Base-by-base conservation (phyloP, 2,113 vertebrate genomes). In the Anolis sagrei region DNA sequence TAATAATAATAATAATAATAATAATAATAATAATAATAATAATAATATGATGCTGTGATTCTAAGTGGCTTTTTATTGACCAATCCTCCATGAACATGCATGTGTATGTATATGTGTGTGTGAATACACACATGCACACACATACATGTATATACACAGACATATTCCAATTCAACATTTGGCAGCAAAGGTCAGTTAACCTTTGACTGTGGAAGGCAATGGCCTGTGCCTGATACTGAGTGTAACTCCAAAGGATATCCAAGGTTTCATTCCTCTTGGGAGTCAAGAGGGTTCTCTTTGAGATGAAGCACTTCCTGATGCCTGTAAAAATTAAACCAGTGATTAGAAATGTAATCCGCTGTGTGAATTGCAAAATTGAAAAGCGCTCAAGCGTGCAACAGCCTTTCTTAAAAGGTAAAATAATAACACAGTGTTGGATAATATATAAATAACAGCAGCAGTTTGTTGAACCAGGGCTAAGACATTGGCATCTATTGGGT, bases 321-420 rank as follows among this genome's bases (percentile, higher is more conserved):
- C 58, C 83, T 87, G 58, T 93, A 91, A 89, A 93, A 93, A 92
- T 93, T 93, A 93, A 86, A 61, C 13, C 86, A 83, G 49, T 86
- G 83, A 79, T 93, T 93, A 92, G 79, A 93, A 93, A 89, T 51
- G 61, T 89, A 90, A 90, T 92, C 89, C 87, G 10, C 34, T 54
- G 77, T 83, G 86, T 90, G 84, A 92, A 93, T 89, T 48, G 87
- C 85, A 92, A 92, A 94, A 95, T 86, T 93, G 91, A 92, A 93
- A 94, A 93, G 77, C 90, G 81, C 79, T 93, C 90, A 87, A 89
- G 90, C 86, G 68, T 93, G 90, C 91, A 93, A 92, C 81, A 86
- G 79, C 3, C 1, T 64, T 89, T 93, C 88, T 93, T 92, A 93
- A 88, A 90, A 79, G 74, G 83, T 86, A 93, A 93, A 93, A 91